Conservation (phyloP, 2,888 invertebrate genomes). For the Temnothorax unifasciatus region DNA sequence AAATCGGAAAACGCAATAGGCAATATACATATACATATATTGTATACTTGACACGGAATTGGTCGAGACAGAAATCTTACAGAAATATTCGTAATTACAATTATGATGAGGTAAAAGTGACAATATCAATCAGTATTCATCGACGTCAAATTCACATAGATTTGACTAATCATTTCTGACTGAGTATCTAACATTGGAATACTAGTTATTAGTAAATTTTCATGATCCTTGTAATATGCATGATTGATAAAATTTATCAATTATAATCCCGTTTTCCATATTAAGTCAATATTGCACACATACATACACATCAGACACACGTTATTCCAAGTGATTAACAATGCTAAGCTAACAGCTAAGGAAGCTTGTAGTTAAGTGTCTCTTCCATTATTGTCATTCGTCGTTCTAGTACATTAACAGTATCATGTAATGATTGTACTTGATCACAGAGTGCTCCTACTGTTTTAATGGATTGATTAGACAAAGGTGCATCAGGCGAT, state of each 20-base stretch:
- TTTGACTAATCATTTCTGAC: too few species aligned
- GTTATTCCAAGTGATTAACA: conserved; percentile 23
- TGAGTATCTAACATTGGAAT: background rate
- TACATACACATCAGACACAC: conserved; percentile 14
- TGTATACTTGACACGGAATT: too few species aligned
- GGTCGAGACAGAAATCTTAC: too few species aligned
- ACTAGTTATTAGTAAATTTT: background rate
- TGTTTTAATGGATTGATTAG: conserved; percentile 59
- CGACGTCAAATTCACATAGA: too few species aligned
- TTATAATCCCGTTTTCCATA: background rate
- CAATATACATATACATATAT: too few species aligned
- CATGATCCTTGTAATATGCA: background rate
- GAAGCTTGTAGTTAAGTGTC: conserved; percentile 75
- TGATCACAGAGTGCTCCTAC: conserved; percentile 88
- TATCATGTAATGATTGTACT: conserved; percentile 88
- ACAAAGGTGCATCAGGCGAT: conserved; percentile 6
- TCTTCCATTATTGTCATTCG: conserved; percentile 88
- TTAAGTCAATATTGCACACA: background rate
- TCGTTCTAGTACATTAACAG: conserved; percentile 88
- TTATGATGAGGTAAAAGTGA: too few species aligned
- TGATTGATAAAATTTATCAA: background rate
- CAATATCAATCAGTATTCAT: too few species aligned
- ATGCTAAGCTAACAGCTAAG: conserved; percentile 12
- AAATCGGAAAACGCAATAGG: too few species aligned
- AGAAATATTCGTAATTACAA: too few species aligned